A percentile compares a stretch with the other conserved stretches of the same genome.
Conservation (phyloP, 1,140 invertebrate genomes). For the Drosophila watanabei region DNA sequence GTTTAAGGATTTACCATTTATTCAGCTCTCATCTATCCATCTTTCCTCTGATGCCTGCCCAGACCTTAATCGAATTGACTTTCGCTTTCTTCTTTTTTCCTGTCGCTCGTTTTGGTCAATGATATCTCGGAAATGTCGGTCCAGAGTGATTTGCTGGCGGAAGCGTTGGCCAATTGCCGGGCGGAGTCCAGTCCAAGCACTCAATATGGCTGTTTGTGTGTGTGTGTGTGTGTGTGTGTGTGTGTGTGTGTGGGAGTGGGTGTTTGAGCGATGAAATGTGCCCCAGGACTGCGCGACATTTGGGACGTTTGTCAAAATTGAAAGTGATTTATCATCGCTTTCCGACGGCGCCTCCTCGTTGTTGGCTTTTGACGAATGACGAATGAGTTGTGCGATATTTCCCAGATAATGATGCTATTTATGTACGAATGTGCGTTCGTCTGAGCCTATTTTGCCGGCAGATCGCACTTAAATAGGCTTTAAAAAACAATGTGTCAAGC, state of each 20-base stretch:
- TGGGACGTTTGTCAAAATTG: slow-evolving; percentile 82
- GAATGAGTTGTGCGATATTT: slow-evolving; percentile 71
- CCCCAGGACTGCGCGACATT: slow-evolving; percentile 57
- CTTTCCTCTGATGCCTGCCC: slow-evolving; percentile 4
- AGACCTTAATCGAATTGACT: slow-evolving; percentile 49
- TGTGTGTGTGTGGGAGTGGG: slow-evolving; percentile 16
- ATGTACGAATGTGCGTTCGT: slow-evolving; percentile 22
- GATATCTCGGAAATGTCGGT: slow-evolving; percentile 56
- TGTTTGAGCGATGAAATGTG: slow-evolving; percentile 67
- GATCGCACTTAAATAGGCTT: slow-evolving; percentile 35
- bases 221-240: slow-evolving; percentile 1
- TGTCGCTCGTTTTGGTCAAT: slow-evolving; percentile 29
- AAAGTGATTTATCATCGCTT: slow-evolving; percentile 78
- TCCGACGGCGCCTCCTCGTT: slow-evolving; percentile 20
- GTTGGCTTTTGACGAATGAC: slow-evolving; percentile 66
- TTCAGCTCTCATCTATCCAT: slow-evolving; percentile 17
- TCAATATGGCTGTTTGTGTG: slow-evolving; percentile 49
- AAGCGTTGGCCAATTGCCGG: slow-evolving; percentile 52
- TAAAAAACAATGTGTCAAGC: slow-evolving; percentile 58
- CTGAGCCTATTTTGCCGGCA: background rate
- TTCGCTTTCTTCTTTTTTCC: slow-evolving; percentile 24
- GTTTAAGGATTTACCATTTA: slow-evolving; percentile 12
- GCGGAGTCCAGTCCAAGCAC: slow-evolving; percentile 22
- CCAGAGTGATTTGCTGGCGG: slow-evolving; percentile 57
- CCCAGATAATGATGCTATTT: slow-evolving; percentile 57